A percentile compares a stretch with the other conserved stretches of the same genome.
These are phyloP conservation scores for Aquatica leii DNA, from an alignment of 2,888 invertebrate species.

Conservation along the genomic window DNA sequence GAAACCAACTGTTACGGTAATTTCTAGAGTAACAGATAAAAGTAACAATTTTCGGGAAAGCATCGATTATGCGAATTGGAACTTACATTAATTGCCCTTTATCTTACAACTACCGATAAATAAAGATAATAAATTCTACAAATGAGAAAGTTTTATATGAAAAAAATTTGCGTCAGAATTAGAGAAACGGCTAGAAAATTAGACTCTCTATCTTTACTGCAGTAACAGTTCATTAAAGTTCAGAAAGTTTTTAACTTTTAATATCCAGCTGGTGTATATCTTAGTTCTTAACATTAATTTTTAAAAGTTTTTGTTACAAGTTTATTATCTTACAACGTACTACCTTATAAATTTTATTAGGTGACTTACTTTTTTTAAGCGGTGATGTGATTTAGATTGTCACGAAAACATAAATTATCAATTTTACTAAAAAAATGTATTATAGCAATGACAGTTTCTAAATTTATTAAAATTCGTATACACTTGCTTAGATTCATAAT, in stretches of 20 bases:
- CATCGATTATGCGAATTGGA: slow-evolving; percentile 5
- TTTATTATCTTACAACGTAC: slow-evolving; percentile 4
- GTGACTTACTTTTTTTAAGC: neutral
- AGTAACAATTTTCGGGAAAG: neutral
- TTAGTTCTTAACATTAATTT: slow-evolving; percentile 8
- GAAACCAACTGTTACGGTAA: slow-evolving; percentile 13
- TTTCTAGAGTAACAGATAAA: slow-evolving; percentile 16
- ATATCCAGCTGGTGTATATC: slow-evolving; percentile 14
- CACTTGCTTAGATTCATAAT: no score
- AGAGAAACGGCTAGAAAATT: slow-evolving; percentile 5
- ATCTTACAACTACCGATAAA: slow-evolving; percentile 8
- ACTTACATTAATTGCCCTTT: slow-evolving; percentile 5
- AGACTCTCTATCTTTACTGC: slow-evolving; percentile 5
- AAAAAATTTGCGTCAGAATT: neutral
- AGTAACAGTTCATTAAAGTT: slow-evolving; percentile 18
- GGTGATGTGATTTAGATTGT: neutral
- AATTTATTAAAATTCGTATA: no score
- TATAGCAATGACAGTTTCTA: no score
- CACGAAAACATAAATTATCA: no score
- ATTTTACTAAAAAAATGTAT: no score
- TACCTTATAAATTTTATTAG: slow-evolving; percentile 9
- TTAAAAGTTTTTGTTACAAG: slow-evolving; percentile 8
- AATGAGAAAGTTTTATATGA: neutral
- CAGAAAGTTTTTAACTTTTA: slow-evolving; percentile 13
- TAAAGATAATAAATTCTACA: neutral